Evolutionary conservation across 2,797 vertebrate species (phyloP).

Genomic region (Meda fulgida): DNA sequence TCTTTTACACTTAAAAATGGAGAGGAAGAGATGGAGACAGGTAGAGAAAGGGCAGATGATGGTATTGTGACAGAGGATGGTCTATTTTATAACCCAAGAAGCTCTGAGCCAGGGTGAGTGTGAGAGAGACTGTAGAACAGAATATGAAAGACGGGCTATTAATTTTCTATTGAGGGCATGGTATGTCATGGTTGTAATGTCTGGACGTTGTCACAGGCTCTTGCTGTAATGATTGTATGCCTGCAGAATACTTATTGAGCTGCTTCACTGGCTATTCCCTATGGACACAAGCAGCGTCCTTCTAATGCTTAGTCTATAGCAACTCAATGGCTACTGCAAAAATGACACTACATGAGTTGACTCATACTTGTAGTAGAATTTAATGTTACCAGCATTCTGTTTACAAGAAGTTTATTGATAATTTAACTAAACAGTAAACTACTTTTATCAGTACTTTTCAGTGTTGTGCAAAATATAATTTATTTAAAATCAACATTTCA

Average conservation of each 20-base stretch:
- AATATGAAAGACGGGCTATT: background rate
- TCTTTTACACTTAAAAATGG: background rate
- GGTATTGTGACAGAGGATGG: constrained; percentile 12
- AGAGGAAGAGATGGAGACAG: constrained; percentile 12
- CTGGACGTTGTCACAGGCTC: background rate
- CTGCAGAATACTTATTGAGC: background rate
- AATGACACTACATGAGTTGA: background rate
- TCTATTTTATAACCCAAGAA: background rate
- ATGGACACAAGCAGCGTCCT: background rate
- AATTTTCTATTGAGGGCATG: background rate
- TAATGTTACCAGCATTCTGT: background rate
- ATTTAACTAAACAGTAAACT: background rate
- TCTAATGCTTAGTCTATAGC: background rate
- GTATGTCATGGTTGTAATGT: constrained; percentile 8
- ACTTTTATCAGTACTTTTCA: background rate
- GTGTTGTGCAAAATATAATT: background rate
- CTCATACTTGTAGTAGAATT: background rate
- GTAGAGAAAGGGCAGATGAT: constrained; percentile 4
- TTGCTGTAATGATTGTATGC: constrained; percentile 1
- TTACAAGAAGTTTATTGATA: background rate
- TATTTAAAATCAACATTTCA: background rate
- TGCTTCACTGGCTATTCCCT: background rate
- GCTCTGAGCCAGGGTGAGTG: background rate
- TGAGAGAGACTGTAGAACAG: background rate
- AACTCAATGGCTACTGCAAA: background rate